Evolutionary conservation across 1,140 invertebrate genomes (phyloP), one percentile per base, ranked within the genome.

Genomic region (Bombus terrestris): DNA sequence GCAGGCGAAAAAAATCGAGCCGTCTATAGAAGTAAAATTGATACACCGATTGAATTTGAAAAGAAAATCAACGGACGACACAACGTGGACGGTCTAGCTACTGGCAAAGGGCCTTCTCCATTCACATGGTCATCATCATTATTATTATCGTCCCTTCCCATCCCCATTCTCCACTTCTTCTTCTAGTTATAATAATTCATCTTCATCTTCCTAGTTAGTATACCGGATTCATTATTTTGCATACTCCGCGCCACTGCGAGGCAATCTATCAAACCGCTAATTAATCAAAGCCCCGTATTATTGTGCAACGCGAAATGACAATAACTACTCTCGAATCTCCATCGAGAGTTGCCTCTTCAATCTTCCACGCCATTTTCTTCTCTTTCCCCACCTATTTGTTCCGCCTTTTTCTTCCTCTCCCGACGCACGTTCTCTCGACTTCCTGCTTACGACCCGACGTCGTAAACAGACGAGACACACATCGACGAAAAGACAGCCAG

Each of bases 221-320:
- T 66, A 89, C 85, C 81, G 74, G 87, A 87, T 90, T 82, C 89
- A 88, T 90, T 90, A 91, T 91, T 89, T 88, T 81, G 73, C 78
- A 75, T 86, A 86, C 77, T 72, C n/a, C n/a, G 81, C 81, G 71
- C 72, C 59, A 88, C 89, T 69, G 39, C n/a, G 59, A 62, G 66
- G 90, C 87, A 90, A 91, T 91, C 84, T 90, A 91, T 91, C 90
- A 90, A 87, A 85, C 85, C 59, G 78, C 87, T 91, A 90, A 90
- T 91, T 91, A 91, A 91, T 91, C 90, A 91, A 91, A 73, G 22
- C n/a, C 68, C 64, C n/a, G 78, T 82, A 87, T 85, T 90, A 90
- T 91, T 90, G 89, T 87, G 89, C 89, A 90, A 90, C 74, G 72
- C 62, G 90, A 75, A 89, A 91, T 90, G 89, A 90, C 90, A 91